phyloP scores from a whole-genome alignment of 2,113 vertebrate genomes.

The Narcine bancroftii region DNA sequence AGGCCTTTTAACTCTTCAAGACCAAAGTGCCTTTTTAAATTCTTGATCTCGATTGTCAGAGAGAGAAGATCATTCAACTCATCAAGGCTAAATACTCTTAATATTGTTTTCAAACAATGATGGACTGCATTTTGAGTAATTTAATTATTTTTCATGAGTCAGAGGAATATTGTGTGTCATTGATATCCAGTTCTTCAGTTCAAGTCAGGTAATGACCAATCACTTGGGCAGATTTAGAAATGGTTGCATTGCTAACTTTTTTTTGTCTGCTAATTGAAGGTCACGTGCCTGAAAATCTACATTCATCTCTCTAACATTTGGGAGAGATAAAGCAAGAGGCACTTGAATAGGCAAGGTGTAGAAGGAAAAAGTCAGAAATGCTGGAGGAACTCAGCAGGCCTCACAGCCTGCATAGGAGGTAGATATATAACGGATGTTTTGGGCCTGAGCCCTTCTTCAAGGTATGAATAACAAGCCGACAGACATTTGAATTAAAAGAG shows the following conservation, averaged over 20 bases:
- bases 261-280: not conserved
- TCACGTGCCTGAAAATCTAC: not conserved
- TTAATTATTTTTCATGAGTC: not conserved
- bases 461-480: too few relatives aligned
- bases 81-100: too few relatives aligned
- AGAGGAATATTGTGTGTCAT: not conserved
- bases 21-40: not conserved
- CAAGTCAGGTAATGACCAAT: not conserved
- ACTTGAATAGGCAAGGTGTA: not conserved
- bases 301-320: not conserved
- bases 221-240: not conserved
- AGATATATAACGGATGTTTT: too few relatives aligned
- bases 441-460: too few relatives aligned
- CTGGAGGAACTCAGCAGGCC: too few relatives aligned
- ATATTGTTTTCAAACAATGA: not conserved
- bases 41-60: not conserved
- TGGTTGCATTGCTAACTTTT: not conserved
- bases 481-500: too few relatives aligned
- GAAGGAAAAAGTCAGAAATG: too few relatives aligned
- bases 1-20: not conserved
- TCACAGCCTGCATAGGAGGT: too few relatives aligned
- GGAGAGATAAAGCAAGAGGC: not conserved
- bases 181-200: not conserved
- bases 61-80: not conserved
- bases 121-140: not conserved